phyloP scores from a whole-genome alignment of 2,113 vertebrate species.

The Pungitius pungitius region DNA sequence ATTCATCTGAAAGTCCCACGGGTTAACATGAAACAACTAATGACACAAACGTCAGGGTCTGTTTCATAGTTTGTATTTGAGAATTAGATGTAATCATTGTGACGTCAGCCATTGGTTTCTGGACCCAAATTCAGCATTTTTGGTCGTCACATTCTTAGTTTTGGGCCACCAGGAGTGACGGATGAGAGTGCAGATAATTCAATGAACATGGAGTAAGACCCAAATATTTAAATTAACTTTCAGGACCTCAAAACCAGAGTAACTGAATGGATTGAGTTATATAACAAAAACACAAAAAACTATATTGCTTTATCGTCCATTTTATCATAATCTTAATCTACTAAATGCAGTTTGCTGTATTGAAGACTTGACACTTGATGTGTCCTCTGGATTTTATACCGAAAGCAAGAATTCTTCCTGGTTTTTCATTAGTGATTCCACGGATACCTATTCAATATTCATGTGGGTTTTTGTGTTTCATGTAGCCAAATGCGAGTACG shows the following conservation, averaged over 20 bases:
- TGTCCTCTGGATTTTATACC: too few relatives aligned
- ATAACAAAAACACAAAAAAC: background rate
- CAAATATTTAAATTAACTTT: background rate
- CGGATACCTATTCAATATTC: background rate
- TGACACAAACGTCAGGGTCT: background rate
- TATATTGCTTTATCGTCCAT: background rate
- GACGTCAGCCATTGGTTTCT: background rate
- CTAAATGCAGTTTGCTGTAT: background rate
- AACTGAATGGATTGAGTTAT: background rate
- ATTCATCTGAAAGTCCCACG: too few relatives aligned
- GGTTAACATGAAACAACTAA: background rate
- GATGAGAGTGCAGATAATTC: background rate
- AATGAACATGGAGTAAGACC: background rate
- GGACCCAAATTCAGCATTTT: too few relatives aligned
- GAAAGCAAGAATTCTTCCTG: background rate
- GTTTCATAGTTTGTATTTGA: background rate
- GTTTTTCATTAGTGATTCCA: background rate
- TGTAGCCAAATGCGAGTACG: background rate
- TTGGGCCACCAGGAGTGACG: background rate
- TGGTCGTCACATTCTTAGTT: too few relatives aligned
- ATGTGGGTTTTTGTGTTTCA: background rate
- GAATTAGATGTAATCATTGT: background rate
- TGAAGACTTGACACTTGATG: background rate
- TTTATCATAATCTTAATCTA: background rate
- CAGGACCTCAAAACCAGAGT: background rate